Evolutionary conservation across 2,888 invertebrate species (phyloP), one percentile per base, ranked within the genome.

Genomic region (Baccha elongata): DNA sequence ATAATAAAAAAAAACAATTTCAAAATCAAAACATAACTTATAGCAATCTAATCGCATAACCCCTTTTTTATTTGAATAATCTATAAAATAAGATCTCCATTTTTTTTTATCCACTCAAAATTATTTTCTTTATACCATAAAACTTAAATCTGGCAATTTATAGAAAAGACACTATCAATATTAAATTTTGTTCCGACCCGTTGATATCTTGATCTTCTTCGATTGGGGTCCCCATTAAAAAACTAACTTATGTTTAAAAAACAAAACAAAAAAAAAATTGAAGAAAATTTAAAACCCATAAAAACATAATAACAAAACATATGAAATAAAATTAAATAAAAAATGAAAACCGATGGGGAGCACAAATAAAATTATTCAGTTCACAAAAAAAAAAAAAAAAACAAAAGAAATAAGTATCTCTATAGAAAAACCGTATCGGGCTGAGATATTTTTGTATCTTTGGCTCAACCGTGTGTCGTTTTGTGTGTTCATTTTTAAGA

Each of bases 401-500:
- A 40, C 52, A 23, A 23, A 23, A 23, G 3, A 4, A 23, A 23
- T 46, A 81, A 75, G 71, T 71, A 76, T 50, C 46, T 52, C 35
- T 81, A 60, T 58, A 60, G 58, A 75, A 60, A 52, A 81, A 65
- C 53, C 37, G 46, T 68, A 55, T 48, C 29, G 52, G 29, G 58
- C 35, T 58, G 26, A 5, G 58, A 23, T 26, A 58, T 58, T 58
- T 58, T 40, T 58, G 23, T 40, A 55, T 26, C 17, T 17, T 42
- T 13, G 8, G 13, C 8, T n/a, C n/a, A 40, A n/a, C 3, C 2
- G 13, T 40, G 11, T 13, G n/a, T 40, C 40, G 11, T 3, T 40
- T 7, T 13, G 40, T 11, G 7, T 40, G 13, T 11, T 40, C 7
- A 32, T 13, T 55, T 32, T 53, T 10, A 2, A 26, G 23, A 19